Evolutionary conservation across 30 jellyfish, hydroid and myxozoan species (phyloP), one percentile per base, ranked within the genome.

Genomic region (Rhopilema esculentum): DNA sequence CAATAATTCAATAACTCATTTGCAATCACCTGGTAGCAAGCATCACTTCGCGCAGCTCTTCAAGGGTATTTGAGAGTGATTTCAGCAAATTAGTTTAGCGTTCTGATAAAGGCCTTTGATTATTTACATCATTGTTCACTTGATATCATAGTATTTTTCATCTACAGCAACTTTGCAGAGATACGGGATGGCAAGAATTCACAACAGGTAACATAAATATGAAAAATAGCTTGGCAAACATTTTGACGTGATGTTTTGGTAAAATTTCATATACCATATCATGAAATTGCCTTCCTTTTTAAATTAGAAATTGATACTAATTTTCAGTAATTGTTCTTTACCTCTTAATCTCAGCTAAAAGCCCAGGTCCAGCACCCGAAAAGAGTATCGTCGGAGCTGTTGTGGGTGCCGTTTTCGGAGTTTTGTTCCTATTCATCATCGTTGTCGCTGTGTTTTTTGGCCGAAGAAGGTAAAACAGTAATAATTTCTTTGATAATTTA

Each of bases 151-250:
- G 19, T 28, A 20, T 70, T 70, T 28, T n/a, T 24, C 69, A 21
- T 30, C 33, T n/a, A 20, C 20, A 73, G 84, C 22, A 19, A 19
- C 50, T 1, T 22, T 73, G 84, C 40, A 16, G 33, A 23, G 69
- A 73, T 66, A 73, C 70, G 33, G 70, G 18, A 15, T 73, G 84
- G 84, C 84, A 73, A 32, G 69, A 32, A 18, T 73, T 73, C 29
- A 65, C 69, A 73, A 73, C 84, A 73, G 33, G 84, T 73, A 73
- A 73, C 17, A 18, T 63, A 2, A 19, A 2, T 24, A 40, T 40
- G 6, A 40, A 12, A 6, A 40, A 40, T 12, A 40, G 9, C 12
- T 40, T 40, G 6, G 12, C 57, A 2, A 40, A n/a, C 9, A 40
- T 40, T 40, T 40, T 12, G 6, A 2, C 57, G 12, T 40, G 6